A percentile compares a stretch with the other conserved stretches of the same genome.
Evolutionary conservation across 2,888 invertebrate species (phyloP).

Genomic region (Brachyopa scutellaris): DNA sequence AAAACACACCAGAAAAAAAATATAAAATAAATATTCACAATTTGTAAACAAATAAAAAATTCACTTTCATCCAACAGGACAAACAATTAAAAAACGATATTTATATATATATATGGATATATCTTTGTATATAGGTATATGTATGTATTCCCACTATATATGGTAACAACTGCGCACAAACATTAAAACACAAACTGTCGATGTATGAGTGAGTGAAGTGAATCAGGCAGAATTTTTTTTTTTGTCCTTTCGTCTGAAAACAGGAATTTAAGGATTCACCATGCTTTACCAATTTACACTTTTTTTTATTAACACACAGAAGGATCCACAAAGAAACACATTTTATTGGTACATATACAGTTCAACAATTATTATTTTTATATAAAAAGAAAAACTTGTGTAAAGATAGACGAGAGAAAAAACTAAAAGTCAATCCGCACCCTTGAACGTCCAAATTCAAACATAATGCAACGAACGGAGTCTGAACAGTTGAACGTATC

Average conservation of each 20-base stretch:
- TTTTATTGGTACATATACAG: too few species aligned
- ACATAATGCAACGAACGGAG: slow-evolving; percentile 65
- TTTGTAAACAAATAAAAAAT: slow-evolving; percentile 71
- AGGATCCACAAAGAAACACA: neutral
- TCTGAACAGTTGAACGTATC: slow-evolving; percentile 66
- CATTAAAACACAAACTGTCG: slow-evolving; percentile 46
- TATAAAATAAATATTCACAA: slow-evolving; percentile 40
- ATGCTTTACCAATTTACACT: neutral
- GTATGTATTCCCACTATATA: slow-evolving; percentile 33
- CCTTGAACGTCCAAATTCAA: slow-evolving; percentile 72
- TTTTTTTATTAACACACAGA: slow-evolving; percentile 13
- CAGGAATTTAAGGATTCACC: slow-evolving; percentile 30
- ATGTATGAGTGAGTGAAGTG: slow-evolving; percentile 31
- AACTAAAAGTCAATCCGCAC: slow-evolving; percentile 70
- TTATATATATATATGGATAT: slow-evolving; percentile 16
- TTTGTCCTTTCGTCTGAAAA: slow-evolving; percentile 1
- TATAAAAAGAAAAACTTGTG: slow-evolving; percentile 2
- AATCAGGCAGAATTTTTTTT: slow-evolving; percentile 41
- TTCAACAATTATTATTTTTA: too few species aligned
- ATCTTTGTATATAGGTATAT: neutral
- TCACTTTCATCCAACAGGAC: slow-evolving; percentile 71
- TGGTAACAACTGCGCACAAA: slow-evolving; percentile 55
- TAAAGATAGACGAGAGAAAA: slow-evolving; percentile 27
- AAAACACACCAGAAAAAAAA: slow-evolving; percentile 24
- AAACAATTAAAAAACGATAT: slow-evolving; percentile 42